Evolutionary conservation across 2,797 vertebrate genomes (phyloP).

Genomic region (Okamejei kenojei): DNA sequence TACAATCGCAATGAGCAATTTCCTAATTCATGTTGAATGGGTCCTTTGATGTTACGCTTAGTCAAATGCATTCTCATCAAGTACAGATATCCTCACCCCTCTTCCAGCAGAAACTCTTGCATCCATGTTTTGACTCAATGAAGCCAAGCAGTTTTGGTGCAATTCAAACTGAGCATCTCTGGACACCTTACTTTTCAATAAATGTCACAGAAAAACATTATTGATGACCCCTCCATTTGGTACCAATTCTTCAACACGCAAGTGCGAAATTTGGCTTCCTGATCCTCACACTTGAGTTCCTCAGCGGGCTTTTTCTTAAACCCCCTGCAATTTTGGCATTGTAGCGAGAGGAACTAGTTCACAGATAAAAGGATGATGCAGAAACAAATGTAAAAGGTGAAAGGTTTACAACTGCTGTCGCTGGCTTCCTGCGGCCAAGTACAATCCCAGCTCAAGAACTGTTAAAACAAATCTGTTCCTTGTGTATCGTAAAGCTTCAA

Average conservation of each 20-base stretch:
- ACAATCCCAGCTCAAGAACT: neutral
- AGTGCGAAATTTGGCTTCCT: neutral
- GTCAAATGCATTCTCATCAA: neutral
- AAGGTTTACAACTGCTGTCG: neutral
- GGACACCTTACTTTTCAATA: too few species aligned
- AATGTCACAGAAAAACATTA: neutral
- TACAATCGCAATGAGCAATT: neutral
- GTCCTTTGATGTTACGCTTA: neutral
- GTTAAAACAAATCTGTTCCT: neutral
- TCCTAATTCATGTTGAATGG: neutral
- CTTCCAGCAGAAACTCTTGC: neutral
- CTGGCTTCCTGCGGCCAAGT: neutral
- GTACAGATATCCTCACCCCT: neutral
- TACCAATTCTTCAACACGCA: neutral
- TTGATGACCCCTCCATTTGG: neutral
- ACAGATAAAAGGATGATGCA: neutral
- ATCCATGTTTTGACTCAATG: neutral
- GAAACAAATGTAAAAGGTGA: neutral
- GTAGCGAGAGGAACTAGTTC: neutral
- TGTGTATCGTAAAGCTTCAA: neutral
- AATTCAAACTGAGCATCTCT: neutral
- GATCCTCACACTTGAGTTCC: neutral
- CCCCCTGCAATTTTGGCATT: neutral
- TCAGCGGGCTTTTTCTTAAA: neutral
- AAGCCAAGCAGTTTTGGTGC: neutral